A percentile compares a stretch with the other conserved stretches of the same genome.
Evolutionary conservation across 2,888 invertebrate genomes (phyloP).

Genomic region (Rhamphomyia laevipes): DNA sequence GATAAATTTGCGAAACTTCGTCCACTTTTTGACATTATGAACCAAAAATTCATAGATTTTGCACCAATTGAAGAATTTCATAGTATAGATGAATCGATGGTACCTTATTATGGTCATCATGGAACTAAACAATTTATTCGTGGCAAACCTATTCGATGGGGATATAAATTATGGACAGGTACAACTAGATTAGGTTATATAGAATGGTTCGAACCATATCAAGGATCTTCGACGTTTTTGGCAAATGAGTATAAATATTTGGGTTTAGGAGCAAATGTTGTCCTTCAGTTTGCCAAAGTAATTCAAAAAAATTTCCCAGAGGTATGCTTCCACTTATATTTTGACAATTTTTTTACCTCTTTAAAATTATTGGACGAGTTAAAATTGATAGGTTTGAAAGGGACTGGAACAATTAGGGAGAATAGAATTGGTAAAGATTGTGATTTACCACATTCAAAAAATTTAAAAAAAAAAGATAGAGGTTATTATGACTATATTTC

Average conservation of each 20-base stretch:
- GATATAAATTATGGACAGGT: constrained; percentile 4
- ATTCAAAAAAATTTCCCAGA: background rate
- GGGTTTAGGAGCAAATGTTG: constrained; percentile 1
- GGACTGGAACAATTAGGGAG: constrained; percentile 1
- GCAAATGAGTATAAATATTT: background rate
- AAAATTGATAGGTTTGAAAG: background rate
- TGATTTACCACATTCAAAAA: background rate
- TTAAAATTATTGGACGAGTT: background rate
- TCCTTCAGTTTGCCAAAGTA: background rate
- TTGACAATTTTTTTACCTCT: constrained; percentile 4
- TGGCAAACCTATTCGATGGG: background rate
- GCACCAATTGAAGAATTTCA: background rate
- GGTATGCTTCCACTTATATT: background rate
- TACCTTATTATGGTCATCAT: constrained; percentile 5
- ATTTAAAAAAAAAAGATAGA: background rate
- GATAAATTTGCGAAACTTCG: too few species aligned
- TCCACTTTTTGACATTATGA: constrained; percentile 1
- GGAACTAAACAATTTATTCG: background rate
- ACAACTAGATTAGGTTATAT: constrained; percentile 1
- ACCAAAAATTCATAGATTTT: background rate
- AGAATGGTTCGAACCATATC: constrained; percentile 3
- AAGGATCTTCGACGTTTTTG: background rate
- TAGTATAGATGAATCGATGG: constrained; percentile 5
- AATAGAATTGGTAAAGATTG: background rate
- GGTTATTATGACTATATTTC: background rate